Percentiles rank a stretch among this genome's conserved stretches.
phyloP scores from a whole-genome alignment of 2,113 vertebrate genomes.

The Clarias magur region DNA sequence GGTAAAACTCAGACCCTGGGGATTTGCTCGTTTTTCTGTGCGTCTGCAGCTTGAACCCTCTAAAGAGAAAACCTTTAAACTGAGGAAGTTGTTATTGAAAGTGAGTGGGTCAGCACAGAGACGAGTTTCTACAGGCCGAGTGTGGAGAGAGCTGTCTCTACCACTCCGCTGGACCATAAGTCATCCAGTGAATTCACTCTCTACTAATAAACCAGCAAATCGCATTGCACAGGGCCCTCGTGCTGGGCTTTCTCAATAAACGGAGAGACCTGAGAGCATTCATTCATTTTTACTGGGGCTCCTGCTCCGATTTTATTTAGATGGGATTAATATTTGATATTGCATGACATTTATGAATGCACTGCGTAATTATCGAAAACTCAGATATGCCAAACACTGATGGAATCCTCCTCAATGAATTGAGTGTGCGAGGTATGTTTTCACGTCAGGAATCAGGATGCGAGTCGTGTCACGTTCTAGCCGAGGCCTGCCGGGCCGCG shows the following conservation, averaged over 20 bases:
- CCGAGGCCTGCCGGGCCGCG: neutral
- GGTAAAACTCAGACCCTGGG: neutral
- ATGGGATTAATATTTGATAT: constrained; percentile 50
- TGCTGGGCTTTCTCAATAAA: constrained; percentile 13
- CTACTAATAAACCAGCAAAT: constrained; percentile 43
- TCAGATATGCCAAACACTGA: neutral
- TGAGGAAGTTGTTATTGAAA: constrained; percentile 21
- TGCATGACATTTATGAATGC: constrained; percentile 45
- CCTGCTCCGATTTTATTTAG: constrained; percentile 45
- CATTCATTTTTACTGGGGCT: constrained; percentile 36
- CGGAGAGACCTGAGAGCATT: neutral
- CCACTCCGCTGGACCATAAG: constrained; percentile 21
- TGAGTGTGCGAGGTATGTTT: neutral
- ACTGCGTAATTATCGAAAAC: constrained; percentile 2
- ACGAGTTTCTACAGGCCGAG: constrained; percentile 11
- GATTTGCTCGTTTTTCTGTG: neutral
- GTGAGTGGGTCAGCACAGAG: constrained; percentile 20
- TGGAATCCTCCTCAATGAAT: neutral
- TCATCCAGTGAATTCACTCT: constrained; percentile 38
- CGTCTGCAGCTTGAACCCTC: constrained; percentile 8
- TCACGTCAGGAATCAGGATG: neutral
- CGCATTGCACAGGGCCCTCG: constrained; percentile 16
- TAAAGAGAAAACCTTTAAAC: neutral
- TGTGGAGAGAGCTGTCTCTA: constrained; percentile 37
- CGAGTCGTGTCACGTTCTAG: neutral